These are phyloP conservation scores for Hyperoodon ampullatus DNA, from an alignment of 2,113 vertebrate species.

Conservation along the genomic window DNA sequence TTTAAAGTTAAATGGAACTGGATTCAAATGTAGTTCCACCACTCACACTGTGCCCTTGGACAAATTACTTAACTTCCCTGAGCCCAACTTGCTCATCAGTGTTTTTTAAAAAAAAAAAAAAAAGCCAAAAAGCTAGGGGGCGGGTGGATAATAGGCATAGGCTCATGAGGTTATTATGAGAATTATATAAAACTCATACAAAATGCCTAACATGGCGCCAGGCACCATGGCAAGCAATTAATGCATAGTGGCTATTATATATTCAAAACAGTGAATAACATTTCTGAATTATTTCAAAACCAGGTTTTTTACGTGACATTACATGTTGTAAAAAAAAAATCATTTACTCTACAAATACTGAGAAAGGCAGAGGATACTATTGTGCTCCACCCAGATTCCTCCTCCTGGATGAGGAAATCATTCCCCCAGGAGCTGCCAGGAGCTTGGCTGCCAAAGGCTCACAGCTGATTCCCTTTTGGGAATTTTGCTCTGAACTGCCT, in stretches of 20 bases:
- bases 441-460: neutral
- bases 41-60: neutral
- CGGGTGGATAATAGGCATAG: neutral
- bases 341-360: neutral
- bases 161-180: neutral
- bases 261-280: neutral
- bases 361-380: neutral
- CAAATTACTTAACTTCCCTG: neutral
- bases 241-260: neutral
- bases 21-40: neutral
- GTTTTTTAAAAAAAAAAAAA: neutral
- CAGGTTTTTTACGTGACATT: neutral
- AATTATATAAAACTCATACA: neutral
- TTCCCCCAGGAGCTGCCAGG: neutral
- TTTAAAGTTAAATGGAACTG: neutral
- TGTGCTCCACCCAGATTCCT: neutral
- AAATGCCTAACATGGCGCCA: neutral
- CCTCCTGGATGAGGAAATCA: neutral
- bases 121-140: no score
- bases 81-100: neutral
- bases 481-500: neutral
- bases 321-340: neutral
- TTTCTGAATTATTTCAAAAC: constrained; percentile 23
- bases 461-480: neutral
- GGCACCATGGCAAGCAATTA: neutral